Conservation (phyloP, 2,113 vertebrate species). For the Tragulus kanchil region DNA sequence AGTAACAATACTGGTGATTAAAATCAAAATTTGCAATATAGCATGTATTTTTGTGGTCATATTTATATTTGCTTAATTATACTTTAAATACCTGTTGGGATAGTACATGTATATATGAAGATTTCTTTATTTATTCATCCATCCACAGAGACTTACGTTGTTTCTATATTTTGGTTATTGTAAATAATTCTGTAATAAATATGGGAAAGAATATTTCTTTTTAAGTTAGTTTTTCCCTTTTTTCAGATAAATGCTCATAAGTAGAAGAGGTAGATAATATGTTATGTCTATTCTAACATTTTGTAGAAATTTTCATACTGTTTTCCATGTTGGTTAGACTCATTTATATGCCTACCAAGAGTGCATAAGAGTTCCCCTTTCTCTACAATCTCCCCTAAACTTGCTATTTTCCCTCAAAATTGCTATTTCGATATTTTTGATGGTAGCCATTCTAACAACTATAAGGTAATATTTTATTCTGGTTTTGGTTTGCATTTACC, state of each 20-base stretch:
- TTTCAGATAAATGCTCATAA: not conserved
- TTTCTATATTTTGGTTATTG: not conserved
- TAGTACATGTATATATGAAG: not conserved
- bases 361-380: not conserved
- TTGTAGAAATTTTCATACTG: not conserved
- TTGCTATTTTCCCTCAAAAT: not conserved
- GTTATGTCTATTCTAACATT: not conserved
- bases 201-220: not conserved
- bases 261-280: not conserved
- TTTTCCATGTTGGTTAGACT: not conserved
- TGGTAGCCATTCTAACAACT: not conserved
- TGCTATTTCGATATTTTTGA: not conserved
- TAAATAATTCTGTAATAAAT: not conserved
- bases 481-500: not conserved
- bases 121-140: not conserved
- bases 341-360: not conserved
- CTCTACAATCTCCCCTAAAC: not conserved
- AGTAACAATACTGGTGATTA: not conserved
- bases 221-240: not conserved
- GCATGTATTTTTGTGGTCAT: not conserved
- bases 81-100: not conserved
- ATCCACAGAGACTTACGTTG: not conserved
- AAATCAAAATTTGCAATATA: not conserved
- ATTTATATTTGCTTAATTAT: not conserved
- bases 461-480: not conserved